Percentiles rank a stretch among this genome's conserved stretches.
These are phyloP conservation scores for Eulacestoma nigropectus DNA, from an alignment of 2,113 vertebrate genomes.

Conservation along the genomic window DNA sequence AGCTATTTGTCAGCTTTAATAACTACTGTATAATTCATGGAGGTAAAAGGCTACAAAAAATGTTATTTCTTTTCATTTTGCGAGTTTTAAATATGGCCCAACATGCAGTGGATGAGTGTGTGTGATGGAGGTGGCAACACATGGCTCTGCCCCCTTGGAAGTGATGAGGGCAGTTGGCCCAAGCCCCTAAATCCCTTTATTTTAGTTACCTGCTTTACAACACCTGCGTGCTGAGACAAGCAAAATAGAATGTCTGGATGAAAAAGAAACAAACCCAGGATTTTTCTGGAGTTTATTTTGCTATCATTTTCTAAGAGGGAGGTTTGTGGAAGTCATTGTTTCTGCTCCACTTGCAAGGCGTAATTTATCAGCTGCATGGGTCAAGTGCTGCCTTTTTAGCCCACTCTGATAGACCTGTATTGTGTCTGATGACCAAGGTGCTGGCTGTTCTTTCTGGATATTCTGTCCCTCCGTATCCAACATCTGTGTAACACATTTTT, in stretches of 20 bases:
- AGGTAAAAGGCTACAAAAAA: background rate
- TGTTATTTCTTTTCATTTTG: background rate
- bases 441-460: background rate
- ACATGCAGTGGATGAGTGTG: background rate
- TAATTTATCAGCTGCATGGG: background rate
- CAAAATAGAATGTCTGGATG: background rate
- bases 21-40: background rate
- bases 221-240: background rate
- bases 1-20: constrained; percentile 6
- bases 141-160: background rate
- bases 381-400: background rate
- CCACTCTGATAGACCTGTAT: fast-evolving
- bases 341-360: background rate
- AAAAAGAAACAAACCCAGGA: background rate
- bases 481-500: background rate
- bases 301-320: background rate
- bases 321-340: background rate
- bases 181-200: background rate
- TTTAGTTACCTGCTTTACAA: background rate
- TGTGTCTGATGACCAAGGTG: background rate
- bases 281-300: background rate
- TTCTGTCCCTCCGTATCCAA: background rate
- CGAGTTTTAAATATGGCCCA: background rate
- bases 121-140: background rate
- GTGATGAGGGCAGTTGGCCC: background rate